Evolutionary conservation across 2,888 invertebrate species (phyloP), one percentile per base, ranked within the genome.

Genomic region (Balanococcus diminutus): DNA sequence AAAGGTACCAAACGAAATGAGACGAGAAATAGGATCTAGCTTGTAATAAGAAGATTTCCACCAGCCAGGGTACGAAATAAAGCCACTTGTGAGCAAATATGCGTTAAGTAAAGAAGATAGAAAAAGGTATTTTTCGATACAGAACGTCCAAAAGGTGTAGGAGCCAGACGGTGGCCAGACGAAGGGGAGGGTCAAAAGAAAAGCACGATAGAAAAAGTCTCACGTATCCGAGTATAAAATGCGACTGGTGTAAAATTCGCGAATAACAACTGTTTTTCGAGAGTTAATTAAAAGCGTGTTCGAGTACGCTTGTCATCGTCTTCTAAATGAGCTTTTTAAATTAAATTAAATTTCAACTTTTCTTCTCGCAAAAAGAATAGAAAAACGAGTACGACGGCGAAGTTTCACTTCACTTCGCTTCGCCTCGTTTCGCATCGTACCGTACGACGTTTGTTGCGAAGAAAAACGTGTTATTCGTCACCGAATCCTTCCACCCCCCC

Each of bases 311-410:
- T 67, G 61, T 67, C 61, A 67, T 67, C 61, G 61, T 67, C 61
- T 67, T 67, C 28, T 67, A 67, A 67, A 67, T 67, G 61, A 67
- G 61, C 61, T 67, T 67, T 67, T 67, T 67, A 67, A 67, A 67
- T 67, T 67, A 67, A 67, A 67, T 67, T 67, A 67, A 67, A 67
- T 67, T 67, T 67, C 61, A 28, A 51, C 51, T n/a, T 67, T 67
- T 67, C 61, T 25, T 19, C 51, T n/a, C 19, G 51, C 19, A 6
- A 67, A 67, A 28, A 67, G 11, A 14, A 67, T 11, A 3, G 61
- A 2, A 51, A n/a, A 19, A 51, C 11, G 42, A 42, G n/a, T n/a
- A n/a, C 42, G 42, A 51, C 51, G 14, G 42, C 51, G 5, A 51
- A 19, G 4, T 51, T 51, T 51, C 19, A 11, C 42, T 11, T 5